These are phyloP conservation scores for Aspidoscelis tigris DNA, from an alignment of 2,113 vertebrate genomes.

Conservation along the genomic window DNA sequence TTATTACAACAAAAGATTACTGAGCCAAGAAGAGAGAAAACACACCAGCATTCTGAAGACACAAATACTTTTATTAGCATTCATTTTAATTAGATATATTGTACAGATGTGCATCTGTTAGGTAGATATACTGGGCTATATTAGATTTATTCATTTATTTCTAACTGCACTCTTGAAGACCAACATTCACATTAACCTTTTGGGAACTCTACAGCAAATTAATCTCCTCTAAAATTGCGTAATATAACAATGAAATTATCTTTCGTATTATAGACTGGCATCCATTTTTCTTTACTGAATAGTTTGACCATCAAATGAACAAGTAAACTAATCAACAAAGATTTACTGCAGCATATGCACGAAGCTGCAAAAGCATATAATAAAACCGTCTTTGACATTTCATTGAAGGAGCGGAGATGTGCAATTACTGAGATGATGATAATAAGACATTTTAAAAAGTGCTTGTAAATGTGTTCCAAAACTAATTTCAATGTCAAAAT, in stretches of 20 bases:
- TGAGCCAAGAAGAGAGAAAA: background rate
- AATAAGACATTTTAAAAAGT: constrained; percentile 39
- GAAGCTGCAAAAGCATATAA: constrained; percentile 23
- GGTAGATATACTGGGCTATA: constrained; percentile 3
- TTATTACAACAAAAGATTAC: background rate
- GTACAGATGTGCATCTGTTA: constrained; percentile 16
- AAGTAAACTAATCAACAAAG: constrained; percentile 55
- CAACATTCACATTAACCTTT: constrained; percentile 55
- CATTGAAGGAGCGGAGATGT: constrained; percentile 34
- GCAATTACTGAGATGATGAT: constrained; percentile 46
- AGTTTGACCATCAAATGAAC: constrained; percentile 51
- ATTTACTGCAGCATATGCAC: constrained; percentile 38
- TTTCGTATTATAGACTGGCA: constrained; percentile 34
- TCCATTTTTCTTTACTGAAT: constrained; percentile 27
- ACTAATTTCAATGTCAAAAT: constrained; percentile 50
- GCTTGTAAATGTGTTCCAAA: constrained; percentile 51
- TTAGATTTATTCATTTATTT: constrained; percentile 3
- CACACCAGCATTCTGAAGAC: background rate
- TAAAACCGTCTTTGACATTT: constrained; percentile 55
- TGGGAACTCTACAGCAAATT: constrained; percentile 19
- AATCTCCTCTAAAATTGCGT: constrained; percentile 26
- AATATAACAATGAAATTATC: constrained; percentile 44
- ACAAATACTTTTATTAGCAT: background rate
- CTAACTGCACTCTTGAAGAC: constrained; percentile 46
- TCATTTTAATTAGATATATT: constrained; percentile 34